Percentiles rank a stretch among this genome's conserved stretches.
Evolutionary conservation across 37 sponge, comb jelly and placozoan genomes (phyloP).

Genomic region (Halichondria panicea): DNA sequence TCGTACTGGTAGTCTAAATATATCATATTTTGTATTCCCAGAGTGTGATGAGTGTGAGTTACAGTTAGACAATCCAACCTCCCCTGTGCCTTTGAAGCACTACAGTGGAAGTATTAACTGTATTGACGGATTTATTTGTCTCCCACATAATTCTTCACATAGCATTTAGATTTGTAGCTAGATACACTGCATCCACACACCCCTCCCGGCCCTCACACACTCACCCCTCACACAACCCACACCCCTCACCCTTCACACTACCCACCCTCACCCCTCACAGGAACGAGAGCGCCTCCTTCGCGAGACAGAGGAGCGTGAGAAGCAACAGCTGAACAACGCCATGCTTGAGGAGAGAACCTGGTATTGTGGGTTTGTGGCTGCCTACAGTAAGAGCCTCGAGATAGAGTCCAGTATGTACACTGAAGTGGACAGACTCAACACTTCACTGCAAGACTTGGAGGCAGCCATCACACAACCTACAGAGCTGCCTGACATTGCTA

Average conservation of each 20-base stretch:
- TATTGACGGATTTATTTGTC: no score
- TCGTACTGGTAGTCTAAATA: no score
- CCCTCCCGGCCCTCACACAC: background rate
- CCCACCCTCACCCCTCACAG: conserved; percentile 25
- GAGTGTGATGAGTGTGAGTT: no score
- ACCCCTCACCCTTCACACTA: background rate
- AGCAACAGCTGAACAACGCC: conserved; percentile 40
- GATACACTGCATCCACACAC: background rate
- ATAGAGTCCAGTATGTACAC: conserved; percentile 35
- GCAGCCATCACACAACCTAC: conserved; percentile 18
- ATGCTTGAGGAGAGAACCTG: conserved; percentile 65
- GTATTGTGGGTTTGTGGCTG: conserved; percentile 58
- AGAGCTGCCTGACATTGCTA: conserved; percentile 36
- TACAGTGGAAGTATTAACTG: no score
- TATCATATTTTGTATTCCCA: no score
- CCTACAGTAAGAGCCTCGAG: conserved; percentile 49
- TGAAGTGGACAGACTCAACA: conserved; percentile 59
- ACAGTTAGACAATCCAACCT: no score
- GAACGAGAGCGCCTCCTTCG: conserved; percentile 27
- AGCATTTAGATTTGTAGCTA: background rate
- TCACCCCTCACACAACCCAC: no score
- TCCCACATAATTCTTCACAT: background rate
- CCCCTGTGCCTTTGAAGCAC: no score
- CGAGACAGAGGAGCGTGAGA: conserved; percentile 51
- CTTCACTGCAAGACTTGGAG: conserved; percentile 29